These are phyloP conservation scores for Tenthredo notha DNA, from an alignment of 2,888 invertebrate genomes.

Conservation along the genomic window DNA sequence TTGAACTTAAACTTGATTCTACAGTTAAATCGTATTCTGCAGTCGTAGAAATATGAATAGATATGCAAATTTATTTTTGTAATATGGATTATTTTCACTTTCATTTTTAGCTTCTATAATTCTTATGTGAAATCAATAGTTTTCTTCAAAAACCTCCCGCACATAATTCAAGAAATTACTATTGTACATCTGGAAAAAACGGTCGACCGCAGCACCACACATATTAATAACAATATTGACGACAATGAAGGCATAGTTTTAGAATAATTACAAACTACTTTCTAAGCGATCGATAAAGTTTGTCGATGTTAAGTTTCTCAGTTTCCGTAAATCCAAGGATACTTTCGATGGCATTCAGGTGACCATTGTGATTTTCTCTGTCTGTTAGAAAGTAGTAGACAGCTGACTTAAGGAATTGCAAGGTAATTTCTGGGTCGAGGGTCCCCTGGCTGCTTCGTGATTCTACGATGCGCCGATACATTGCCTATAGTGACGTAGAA, in stretches of 20 bases:
- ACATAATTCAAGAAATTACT: background rate
- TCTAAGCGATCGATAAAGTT: conserved; percentile 74
- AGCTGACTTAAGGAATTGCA: conserved; percentile 95
- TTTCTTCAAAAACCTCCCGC: background rate
- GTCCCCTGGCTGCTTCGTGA: conserved; percentile 86
- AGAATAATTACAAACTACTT: conserved; percentile 65
- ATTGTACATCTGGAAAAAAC: background rate
- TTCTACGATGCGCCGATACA: conserved; percentile 91
- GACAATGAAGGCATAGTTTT: conserved; percentile 49
- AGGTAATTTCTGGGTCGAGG: conserved; percentile 94
- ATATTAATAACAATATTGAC: conserved; percentile 41
- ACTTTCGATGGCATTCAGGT: conserved; percentile 94
- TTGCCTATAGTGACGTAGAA: conserved; percentile 83
- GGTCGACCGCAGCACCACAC: conserved; percentile 36
- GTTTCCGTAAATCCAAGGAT: conserved; percentile 92
- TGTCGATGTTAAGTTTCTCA: conserved; percentile 90
- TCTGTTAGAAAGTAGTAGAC: conserved; percentile 96
- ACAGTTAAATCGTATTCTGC: background rate
- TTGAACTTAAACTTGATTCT: background rate
- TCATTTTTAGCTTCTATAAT: background rate
- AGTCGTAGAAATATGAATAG: background rate
- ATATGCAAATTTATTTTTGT: conserved; percentile 1
- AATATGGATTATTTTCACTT: background rate
- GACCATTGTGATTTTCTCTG: conserved; percentile 92
- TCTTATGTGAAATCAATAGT: background rate